Evolutionary conservation across 2,113 vertebrate genomes (phyloP), one percentile per base, ranked within the genome.

Genomic region (Callopanchax toddi): DNA sequence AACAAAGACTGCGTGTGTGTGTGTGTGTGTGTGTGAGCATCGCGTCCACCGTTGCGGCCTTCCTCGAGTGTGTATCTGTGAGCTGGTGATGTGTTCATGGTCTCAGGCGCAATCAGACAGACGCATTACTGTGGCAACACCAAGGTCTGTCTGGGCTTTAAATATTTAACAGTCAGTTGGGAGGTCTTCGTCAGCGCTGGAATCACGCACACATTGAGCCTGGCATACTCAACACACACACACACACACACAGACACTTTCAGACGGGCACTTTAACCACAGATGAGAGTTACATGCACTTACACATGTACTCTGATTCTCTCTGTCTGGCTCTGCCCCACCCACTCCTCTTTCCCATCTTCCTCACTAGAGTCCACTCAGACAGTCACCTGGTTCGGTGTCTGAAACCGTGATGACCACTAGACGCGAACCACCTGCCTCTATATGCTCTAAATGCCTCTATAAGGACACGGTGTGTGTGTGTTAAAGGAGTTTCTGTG

Each of bases 81-180:
- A 51, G 34, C 5, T 17, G 23, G 42, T 66, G 64, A 57, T 26
- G 5, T 50, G 53, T 46, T 64, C 42, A 40, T 5, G 32, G 54
- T 71, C 76, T 75, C 46, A n/a, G 23, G 46, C 36, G 11, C 45
- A 26, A 63, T 78, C 78, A 85, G 85, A 86, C 85, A 87, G 85
- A 82, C 78, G 74, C 83, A 84, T 89, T 86, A 87, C 67, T 65
- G 81, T 81, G 82, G 83, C 71, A 87, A 72, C 66, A 76, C 74
- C 56, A 52, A 65, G 76, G 77, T 67, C 86, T 83, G 83, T 81
- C 87, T 81, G 81, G 64, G 18, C 42, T 76, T 87, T 87, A 88
- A 92, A 90, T 92, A 92, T 92, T 92, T 86, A 86, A 89, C 74
- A 17, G 75, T 61, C 83, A 69, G 51, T 66, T 32, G 85, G 86